Evolutionary conservation across 2,797 vertebrate species (phyloP), one percentile per base, ranked within the genome.

Genomic region (Podargus strigoides): DNA sequence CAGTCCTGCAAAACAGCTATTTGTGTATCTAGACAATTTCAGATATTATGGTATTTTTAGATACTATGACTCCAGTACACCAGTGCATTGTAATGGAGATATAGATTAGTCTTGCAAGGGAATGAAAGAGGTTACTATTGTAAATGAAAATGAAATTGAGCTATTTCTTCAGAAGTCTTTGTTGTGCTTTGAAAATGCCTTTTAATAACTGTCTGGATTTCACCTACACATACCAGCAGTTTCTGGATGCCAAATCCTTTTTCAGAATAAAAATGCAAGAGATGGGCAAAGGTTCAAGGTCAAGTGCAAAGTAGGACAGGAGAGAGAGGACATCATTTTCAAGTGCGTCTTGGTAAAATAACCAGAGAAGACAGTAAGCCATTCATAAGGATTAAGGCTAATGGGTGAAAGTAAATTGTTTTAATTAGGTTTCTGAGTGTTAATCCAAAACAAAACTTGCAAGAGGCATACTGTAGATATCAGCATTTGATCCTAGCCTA

Each of bases 361-460:
- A 95, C 72, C 72, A 80, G 95, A 95, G 86, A 95, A 93, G 94
- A 95, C 96, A 96, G 96, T 95, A 95, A 91, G 93, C 94, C 93
- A 85, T 96, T 97, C 95, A 96, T 95, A 97, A 96, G 97, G 97
- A 96, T 97, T 96, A 97, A 94, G 86, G 93, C 91, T 95, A 96
- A 94, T 95, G 96, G 95, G 94, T 95, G 93, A 97, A 94, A 96
- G 89, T 91, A 93, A 95, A 94, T 96, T 95, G 91, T 97, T 98
- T 97, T 96, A 95, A 97, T 97, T 97, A 94, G 96, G 92, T 97
- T 97, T 98, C 94, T 94, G 92, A 94, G 90, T 96, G 97, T 93
- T 96, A 96, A 97, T 97, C 95, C 96, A 93, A 97, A 97, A 95
- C 93, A 96, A 97, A 96, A 91, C 91, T 96, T 85, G 78, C 66